phyloP scores from a whole-genome alignment of 2,113 vertebrate species.

The Cinclus cinclus region DNA sequence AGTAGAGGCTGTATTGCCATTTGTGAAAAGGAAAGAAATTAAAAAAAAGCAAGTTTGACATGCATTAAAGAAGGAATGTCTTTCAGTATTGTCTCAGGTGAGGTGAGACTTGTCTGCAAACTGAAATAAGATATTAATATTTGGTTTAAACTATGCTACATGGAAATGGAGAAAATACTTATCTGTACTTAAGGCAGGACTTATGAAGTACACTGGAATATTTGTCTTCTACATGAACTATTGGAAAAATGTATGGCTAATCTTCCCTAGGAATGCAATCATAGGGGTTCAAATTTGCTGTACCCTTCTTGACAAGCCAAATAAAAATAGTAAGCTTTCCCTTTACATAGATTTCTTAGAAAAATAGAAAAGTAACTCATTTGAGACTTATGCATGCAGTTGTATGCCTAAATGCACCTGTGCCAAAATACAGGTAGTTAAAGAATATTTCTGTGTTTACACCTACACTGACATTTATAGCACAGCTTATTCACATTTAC shows the following conservation, averaged over 20 bases:
- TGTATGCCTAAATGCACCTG: background rate
- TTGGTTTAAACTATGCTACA: background rate
- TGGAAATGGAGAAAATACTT: background rate
- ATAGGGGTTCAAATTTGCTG: background rate
- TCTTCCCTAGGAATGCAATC: background rate
- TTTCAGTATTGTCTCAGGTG: background rate
- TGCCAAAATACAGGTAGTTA: background rate
- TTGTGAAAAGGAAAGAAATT: background rate
- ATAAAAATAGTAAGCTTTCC: background rate
- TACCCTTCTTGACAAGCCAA: background rate
- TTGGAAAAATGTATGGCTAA: background rate
- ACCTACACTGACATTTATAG: background rate
- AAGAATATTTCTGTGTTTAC: background rate
- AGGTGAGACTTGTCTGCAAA: background rate
- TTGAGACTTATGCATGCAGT: background rate
- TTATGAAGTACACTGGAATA: background rate
- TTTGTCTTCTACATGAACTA: background rate
- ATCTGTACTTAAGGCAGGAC: background rate
- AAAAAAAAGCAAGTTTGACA: background rate
- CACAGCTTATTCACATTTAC: background rate
- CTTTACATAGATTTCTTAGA: background rate
- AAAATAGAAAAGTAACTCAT: background rate
- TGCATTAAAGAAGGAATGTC: background rate
- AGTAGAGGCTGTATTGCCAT: background rate
- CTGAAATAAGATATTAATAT: background rate